phyloP scores from a whole-genome alignment of 2,797 vertebrate genomes.

The Pantherophis alleghaniensis region DNA sequence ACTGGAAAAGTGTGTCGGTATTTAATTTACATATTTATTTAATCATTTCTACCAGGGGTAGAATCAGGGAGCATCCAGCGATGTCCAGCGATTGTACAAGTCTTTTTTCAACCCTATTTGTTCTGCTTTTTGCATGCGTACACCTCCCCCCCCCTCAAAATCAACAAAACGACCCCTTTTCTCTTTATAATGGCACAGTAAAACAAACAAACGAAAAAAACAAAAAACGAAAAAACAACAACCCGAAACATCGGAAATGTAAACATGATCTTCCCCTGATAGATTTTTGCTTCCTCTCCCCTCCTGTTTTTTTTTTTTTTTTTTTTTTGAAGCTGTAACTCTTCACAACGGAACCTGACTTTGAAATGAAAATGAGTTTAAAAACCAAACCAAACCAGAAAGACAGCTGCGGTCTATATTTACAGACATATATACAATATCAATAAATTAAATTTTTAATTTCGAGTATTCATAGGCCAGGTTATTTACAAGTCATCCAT shows the following conservation, averaged over 20 bases:
- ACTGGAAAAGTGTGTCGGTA: conserved; percentile 77
- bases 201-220: conserved; percentile 13
- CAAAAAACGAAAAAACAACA: neutral
- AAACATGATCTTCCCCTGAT: neutral
- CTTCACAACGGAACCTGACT: conserved; percentile 54
- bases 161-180: neutral
- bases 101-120: conserved; percentile 20
- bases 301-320: too few species aligned
- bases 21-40: conserved; percentile 60
- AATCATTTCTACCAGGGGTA: conserved; percentile 65
- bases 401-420: conserved; percentile 79
- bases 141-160: neutral
- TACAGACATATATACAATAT: conserved; percentile 92
- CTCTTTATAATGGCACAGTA: neutral
- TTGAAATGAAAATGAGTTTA: conserved; percentile 81
- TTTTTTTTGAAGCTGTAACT: conserved; percentile 27
- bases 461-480: conserved; percentile 90
- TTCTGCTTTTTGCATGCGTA: conserved; percentile 38
- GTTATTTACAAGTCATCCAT: conserved; percentile 99
- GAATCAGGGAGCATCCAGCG: conserved; percentile 73
- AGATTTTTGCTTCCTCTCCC: neutral
- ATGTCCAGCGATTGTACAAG: conserved; percentile 76
- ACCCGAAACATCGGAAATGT: neutral
- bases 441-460: conserved; percentile 99
- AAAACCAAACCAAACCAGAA: conserved; percentile 67